phyloP scores from a whole-genome alignment of 2,797 vertebrate species.

The Macroramphosus scolopax region DNA sequence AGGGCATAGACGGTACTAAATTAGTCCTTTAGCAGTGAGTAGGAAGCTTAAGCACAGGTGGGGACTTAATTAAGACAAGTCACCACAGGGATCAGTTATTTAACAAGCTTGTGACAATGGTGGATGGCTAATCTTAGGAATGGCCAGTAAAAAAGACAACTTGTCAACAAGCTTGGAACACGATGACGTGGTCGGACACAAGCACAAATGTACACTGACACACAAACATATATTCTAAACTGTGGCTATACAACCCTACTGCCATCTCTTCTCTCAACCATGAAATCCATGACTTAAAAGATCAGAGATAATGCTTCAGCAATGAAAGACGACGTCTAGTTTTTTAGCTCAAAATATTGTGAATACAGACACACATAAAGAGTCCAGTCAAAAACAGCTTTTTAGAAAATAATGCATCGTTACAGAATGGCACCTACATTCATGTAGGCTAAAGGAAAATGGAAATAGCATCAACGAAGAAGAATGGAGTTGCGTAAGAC shows the following conservation, averaged over 20 bases:
- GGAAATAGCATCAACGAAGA: constrained; percentile 70
- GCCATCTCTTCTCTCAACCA: constrained; percentile 15
- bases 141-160: constrained; percentile 32
- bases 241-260: constrained; percentile 2
- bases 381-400: not conserved
- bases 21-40: constrained; percentile 32
- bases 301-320: constrained; percentile 2
- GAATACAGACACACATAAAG: too few relatives aligned
- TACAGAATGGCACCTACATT: constrained; percentile 40
- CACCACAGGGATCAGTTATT: constrained; percentile 55
- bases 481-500: constrained; percentile 76
- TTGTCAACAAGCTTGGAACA: constrained; percentile 46
- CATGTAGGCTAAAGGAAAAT: constrained; percentile 64
- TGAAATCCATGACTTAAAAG: constrained; percentile 25
- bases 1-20: constrained; percentile 31
- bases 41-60: constrained; percentile 26
- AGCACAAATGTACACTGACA: constrained; percentile 6
- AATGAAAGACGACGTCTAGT: not conserved
- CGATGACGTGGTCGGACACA: constrained; percentile 34
- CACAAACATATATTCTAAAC: constrained; percentile 10
- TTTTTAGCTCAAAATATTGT: too few relatives aligned
- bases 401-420: constrained; percentile 18
- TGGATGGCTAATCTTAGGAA: constrained; percentile 54
- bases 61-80: constrained; percentile 49
- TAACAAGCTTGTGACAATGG: constrained; percentile 61